These are phyloP conservation scores for Cinclus mexicanus DNA, from an alignment of 2,113 vertebrate species.

Conservation along the genomic window DNA sequence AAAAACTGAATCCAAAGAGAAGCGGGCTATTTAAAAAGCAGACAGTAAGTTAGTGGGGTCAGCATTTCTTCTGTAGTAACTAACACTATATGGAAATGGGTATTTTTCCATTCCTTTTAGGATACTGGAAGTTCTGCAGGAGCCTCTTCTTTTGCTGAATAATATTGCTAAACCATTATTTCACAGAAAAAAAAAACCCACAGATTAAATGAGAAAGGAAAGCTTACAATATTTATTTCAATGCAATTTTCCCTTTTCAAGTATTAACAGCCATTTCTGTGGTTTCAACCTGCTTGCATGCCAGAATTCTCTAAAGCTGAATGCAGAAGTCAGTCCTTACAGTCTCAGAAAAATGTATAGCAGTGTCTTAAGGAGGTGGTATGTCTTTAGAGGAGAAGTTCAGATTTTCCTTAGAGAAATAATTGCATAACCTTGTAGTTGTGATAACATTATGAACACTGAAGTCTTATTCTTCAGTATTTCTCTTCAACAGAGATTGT, in stretches of 20 bases:
- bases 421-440: background rate
- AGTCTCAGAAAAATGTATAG: background rate
- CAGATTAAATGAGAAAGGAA: background rate
- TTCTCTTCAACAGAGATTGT: background rate
- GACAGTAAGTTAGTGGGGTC: background rate
- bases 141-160: background rate
- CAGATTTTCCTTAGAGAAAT: background rate
- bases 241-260: background rate
- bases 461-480: background rate
- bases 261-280: background rate
- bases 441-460: background rate
- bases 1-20: background rate
- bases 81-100: background rate
- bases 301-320: background rate
- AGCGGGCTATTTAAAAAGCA: background rate
- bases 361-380: background rate
- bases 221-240: background rate
- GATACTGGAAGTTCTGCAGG: background rate
- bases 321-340: background rate
- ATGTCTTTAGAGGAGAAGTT: background rate
- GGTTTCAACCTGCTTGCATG: background rate
- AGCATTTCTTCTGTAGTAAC: background rate
- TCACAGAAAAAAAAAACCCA: background rate
- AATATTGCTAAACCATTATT: background rate
- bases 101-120: background rate